Base-by-base conservation (phyloP, 2,888 invertebrate species). In the Biston stratarius region DNA sequence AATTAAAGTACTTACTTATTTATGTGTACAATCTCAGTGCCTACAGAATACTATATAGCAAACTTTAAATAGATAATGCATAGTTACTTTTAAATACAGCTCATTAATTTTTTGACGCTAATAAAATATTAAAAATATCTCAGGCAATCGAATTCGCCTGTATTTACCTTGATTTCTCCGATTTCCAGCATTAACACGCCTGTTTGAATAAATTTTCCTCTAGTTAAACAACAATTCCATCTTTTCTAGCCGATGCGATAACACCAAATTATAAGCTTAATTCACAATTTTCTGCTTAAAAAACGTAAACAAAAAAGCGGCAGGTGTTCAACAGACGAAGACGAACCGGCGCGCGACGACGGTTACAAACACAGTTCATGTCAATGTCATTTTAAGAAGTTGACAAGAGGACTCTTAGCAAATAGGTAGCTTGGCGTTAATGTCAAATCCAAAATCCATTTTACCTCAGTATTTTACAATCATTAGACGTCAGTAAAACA, bases 291-390 rank as follows among this genome's bases (percentile, higher is more conserved):
- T 78, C 74, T 73, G 80, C 82, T 82, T 83, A 33, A 71, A 71
- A 70, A 76, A 72, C 70, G 84, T 85, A 89, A 89, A 89, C 87
- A 87, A 87, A 85, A 81, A 83, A 74, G 76, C 77, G 79, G 86
- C 92, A 92, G 92, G 84, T 92, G 91, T 83, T 76, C 67, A 64
- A 57, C 48, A 34, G 59, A 44, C 64, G 65, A 61, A 1, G 34
- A 34, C 10, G 24, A 24, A 24, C 24, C 24, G 24, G 24, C 3
- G 24, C 24, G 24, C 10, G 42, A 7, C 71, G 85, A 82, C 89
- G 88, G 89, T 90, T 75, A 85, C 70, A 80, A 74, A 52, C 7
- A 47, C 47, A 47, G 7, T 48, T 12, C 5, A 8, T 9, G 9
- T 14, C 11, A 5, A 24, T 48, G 45, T n/a, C 12, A 14, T 6